Conservation (phyloP, 53 echinoderm and acorn worm species). For the Paracentrotus lividus region DNA sequence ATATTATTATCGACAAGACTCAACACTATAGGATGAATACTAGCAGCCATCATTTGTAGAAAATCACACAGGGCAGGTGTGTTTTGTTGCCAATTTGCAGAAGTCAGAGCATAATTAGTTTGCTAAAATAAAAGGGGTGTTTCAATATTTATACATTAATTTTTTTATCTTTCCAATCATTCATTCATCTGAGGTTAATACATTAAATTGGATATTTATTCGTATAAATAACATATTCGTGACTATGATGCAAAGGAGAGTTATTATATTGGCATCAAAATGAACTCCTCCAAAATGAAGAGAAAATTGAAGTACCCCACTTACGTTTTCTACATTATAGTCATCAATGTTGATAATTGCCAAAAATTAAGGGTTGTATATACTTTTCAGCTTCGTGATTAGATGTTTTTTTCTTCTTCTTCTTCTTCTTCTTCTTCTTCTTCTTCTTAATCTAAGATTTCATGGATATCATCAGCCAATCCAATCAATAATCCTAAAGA, state of each 20-base stretch:
- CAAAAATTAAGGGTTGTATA: too few relatives aligned
- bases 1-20: not conserved
- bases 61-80: constrained; percentile 56
- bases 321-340: constrained; percentile 41
- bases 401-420: too few relatives aligned
- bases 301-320: constrained; percentile 8
- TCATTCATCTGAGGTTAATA: not conserved
- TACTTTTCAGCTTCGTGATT: too few relatives aligned
- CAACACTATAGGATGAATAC: not conserved
- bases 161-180: not conserved
- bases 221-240: not conserved
- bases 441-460: too few relatives aligned
- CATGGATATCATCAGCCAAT: too few relatives aligned
- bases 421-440: too few relatives aligned
- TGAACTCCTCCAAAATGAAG: not conserved
- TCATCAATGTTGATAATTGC: not conserved
- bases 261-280: constrained; percentile 23
- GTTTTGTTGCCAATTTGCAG: constrained; percentile 59
- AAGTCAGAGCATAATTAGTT: not conserved
- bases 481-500: too few relatives aligned
- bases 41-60: constrained; percentile 41
- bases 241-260: not conserved
- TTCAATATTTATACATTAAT: not conserved
- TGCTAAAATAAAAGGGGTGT: not conserved
- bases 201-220: not conserved